phyloP scores from a whole-genome alignment of 2,113 vertebrate species.

The Rattus norvegicus region GRCr8 NC_086027.1:32921501-32922000 shows the following conservation, averaged over 20 bases:
- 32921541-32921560: neutral
- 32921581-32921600: neutral
- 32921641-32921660: neutral
- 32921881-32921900: neutral
- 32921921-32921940: neutral
- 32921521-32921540: neutral
- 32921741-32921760: neutral
- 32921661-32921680: neutral
- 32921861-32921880: neutral
- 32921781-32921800: neutral
- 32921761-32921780: neutral
- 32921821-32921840: neutral
- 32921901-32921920: neutral
- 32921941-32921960: neutral
- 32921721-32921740: neutral
- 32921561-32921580: neutral
- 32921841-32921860: neutral
- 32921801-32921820: neutral
- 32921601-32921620: neutral
- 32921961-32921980: neutral
- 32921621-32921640: neutral
- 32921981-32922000: no score
- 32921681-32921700: neutral
- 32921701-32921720: no score
- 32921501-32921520: neutral